Evolutionary conservation across 2,113 vertebrate genomes (phyloP), one percentile per base, ranked within the genome.

Genomic region (Spizaetus ornatus): DNA sequence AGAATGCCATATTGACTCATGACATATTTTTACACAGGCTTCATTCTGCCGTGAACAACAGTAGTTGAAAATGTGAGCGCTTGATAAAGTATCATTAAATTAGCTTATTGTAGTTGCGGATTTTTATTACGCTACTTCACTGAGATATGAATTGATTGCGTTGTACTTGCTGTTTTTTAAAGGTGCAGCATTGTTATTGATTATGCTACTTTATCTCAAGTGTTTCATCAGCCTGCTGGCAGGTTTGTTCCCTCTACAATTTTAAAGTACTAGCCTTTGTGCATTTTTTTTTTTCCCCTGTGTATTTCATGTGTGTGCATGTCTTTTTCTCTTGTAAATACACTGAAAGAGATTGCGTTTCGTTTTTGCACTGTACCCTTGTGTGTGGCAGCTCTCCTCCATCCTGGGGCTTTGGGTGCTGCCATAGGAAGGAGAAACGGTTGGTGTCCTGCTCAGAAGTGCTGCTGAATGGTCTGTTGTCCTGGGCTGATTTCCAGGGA

Each of bases 81-180:
- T 89, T 91, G 90, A 96, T 94, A 65, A 95, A 96, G 86, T 94
- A 48, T 82, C 92, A 83, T 91, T 92, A 94, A 95, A 95, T 84
- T 93, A 90, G 95, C 71, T 94, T 48, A 94, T 94, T 92, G 96
- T 96, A 96, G 78, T 91, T 88, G 91, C 88, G 91, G 97, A 94
- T 96, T 97, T 97, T 95, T 90, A 58, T 96, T 95, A 23, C 1
- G 2, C 94, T 88, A n/a, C 86, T 86, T 94, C 81, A 21, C 52
- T 1, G 20, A 74, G 82, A 62, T 86, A 94, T 88, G 93, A 96
- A 97, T 96, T 97, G 93, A 94, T 97, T 32, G 17, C 2, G 3
- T 63, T 69, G 90, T 80, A 42, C 90, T 87, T 20, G 88, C 86
- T 94, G 86, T 9, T 86, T 94, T 95, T 96, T 95, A 73, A 94